phyloP scores from a whole-genome alignment of 2,113 vertebrate species.

The Panthera tigris region DNA sequence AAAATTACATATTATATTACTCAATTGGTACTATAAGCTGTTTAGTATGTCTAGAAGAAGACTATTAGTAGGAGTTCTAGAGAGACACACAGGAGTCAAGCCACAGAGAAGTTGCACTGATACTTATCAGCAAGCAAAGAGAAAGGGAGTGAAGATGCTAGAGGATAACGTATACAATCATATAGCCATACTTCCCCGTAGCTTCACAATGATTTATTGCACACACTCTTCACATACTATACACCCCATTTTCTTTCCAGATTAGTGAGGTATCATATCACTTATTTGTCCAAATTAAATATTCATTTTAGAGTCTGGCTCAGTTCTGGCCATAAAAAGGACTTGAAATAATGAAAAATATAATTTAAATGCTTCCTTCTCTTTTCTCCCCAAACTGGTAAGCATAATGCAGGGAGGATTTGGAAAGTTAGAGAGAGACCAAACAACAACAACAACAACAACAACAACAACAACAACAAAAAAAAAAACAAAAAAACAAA shows the following conservation, averaged over 20 bases:
- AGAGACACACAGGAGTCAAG: neutral
- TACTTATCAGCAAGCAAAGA: neutral
- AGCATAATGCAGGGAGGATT: neutral
- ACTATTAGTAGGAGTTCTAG: neutral
- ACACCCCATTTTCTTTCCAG: neutral
- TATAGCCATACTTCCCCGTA: neutral
- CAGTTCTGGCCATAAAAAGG: neutral
- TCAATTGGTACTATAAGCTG: neutral
- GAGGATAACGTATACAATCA: neutral
- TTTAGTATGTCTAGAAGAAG: neutral
- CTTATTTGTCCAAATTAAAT: neutral
- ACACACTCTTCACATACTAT: too few relatives aligned
- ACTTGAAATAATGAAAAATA: constrained; percentile 4
- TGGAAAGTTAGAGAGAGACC: neutral
- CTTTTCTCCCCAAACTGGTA: neutral
- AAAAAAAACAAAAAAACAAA: too few relatives aligned
- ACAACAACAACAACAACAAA: too few relatives aligned
- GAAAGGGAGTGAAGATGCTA: neutral
- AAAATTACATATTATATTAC: neutral
- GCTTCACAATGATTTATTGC: neutral
- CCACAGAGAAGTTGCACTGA: neutral
- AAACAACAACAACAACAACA: too few relatives aligned
- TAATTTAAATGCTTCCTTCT: neutral
- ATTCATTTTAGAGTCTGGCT: neutral
- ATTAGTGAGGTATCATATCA: neutral